Evolutionary conservation across 2,113 vertebrate species (phyloP), one percentile per base, ranked within the genome.

Genomic region (Myocastor coypus): DNA sequence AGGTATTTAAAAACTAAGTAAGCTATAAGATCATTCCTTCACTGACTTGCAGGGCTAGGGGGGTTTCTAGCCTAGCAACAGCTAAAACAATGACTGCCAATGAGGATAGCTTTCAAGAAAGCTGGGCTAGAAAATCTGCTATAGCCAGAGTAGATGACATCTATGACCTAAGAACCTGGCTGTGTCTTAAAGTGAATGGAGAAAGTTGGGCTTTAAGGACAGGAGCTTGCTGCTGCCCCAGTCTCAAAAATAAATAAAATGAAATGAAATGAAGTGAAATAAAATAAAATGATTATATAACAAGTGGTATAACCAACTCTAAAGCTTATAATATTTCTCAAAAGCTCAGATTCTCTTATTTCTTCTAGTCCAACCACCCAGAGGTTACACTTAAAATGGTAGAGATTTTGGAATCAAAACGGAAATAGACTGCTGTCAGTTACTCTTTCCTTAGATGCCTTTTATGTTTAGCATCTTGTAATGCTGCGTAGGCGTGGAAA

Each of bases 21-120:
- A 90, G 96, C 96, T 84, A 95, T 10, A 42, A 37, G 75, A 64
- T 97, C 86, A 83, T 94, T 94, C 91, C 80, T 95, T 71, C 57
- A 2, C 77, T 69, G 37, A 63, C 77, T 96, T 96, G 71, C 90
- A 22, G 24, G 32, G 34, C 26, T 1, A 26, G 16, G 34, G 80
- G 42, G 59, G 17, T 24, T 95, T 96, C 46, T 46, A 46, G 94
- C 97, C 87, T 95, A 96, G 96, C 96, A 97, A 96, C 89, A 71
- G 37, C 52, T 55, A 86, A 90, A 95, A 94, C 85, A 89, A 81
- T 14, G 14, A 17, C 34, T 32, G 85, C 28, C 9, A 87, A 87
- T 32, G 46, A 89, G 32, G 20, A 32, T 6, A 19, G n/a, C 50
- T 40, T 78, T n/a, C 55, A 87, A 83, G 75, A 85, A 78, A 96